Evolutionary conservation across 2,888 invertebrate genomes (phyloP).

Genomic region (Thumatha senex): DNA sequence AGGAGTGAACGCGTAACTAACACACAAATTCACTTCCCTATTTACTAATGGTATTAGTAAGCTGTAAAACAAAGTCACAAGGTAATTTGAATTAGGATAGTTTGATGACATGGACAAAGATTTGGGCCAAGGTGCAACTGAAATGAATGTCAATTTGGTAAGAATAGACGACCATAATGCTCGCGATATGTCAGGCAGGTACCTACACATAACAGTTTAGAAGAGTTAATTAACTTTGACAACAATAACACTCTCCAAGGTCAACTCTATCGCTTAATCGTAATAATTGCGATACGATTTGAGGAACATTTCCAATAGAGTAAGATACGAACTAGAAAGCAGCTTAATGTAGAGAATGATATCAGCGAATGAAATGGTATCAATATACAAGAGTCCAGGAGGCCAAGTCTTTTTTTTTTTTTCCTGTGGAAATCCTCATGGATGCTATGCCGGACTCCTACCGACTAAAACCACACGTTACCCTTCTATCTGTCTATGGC

Average conservation of each 20-base stretch:
- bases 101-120: slow-evolving; percentile 33
- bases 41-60: too few relatives aligned
- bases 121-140: slow-evolving; percentile 58
- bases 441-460: too few relatives aligned
- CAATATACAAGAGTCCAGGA: too few relatives aligned
- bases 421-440: too few relatives aligned
- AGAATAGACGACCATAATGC: slow-evolving; percentile 44
- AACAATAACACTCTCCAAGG: slow-evolving; percentile 24
- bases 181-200: slow-evolving; percentile 11
- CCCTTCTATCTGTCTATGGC: too few relatives aligned
- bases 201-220: slow-evolving; percentile 12
- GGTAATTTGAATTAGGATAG: slow-evolving; percentile 62
- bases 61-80: too few relatives aligned
- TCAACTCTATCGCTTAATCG: slow-evolving; percentile 16
- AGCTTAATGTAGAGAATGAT: too few relatives aligned
- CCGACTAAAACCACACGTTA: too few relatives aligned
- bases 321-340: too few relatives aligned
- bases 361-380: too few relatives aligned
- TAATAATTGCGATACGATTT: slow-evolving; percentile 1
- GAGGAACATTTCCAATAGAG: neutral
- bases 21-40: too few relatives aligned
- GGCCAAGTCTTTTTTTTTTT: too few relatives aligned
- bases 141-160: slow-evolving; percentile 56
- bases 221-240: slow-evolving; percentile 13
- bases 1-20: neutral